phyloP scores from a whole-genome alignment of 2,113 vertebrate genomes.

The Pterophyllum scalare region DNA sequence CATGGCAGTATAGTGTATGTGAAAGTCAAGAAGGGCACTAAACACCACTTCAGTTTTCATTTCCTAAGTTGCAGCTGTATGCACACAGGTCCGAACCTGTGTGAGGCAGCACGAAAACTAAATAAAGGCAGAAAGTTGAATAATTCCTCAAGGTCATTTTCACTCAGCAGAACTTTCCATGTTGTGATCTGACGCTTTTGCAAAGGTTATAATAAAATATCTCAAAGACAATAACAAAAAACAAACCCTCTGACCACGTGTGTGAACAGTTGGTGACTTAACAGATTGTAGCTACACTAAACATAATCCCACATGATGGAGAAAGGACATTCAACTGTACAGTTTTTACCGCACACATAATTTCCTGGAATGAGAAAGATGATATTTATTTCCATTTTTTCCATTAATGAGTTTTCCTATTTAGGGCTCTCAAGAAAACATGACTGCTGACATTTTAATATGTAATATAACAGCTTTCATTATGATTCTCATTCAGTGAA shows the following conservation, averaged over 20 bases:
- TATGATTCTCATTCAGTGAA: not conserved
- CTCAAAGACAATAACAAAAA: no score
- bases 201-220: no score
- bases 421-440: not conserved
- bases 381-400: not conserved
- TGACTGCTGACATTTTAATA: not conserved
- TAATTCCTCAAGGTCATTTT: not conserved
- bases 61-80: not conserved
- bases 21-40: not conserved
- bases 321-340: not conserved
- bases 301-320: not conserved
- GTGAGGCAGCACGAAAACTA: no score
- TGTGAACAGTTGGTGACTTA: not conserved
- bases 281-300: not conserved
- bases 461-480: not conserved
- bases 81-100: fast-evolving
- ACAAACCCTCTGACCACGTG: not conserved
- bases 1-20: no score
- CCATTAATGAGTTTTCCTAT: not conserved
- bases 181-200: not conserved
- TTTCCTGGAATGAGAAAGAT: not conserved
- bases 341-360: not conserved
- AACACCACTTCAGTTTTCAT: not conserved
- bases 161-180: not conserved
- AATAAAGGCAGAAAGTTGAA: not conserved